Base-by-base conservation (phyloP, 2,113 vertebrate species). In the Lonchura striata region DNA sequence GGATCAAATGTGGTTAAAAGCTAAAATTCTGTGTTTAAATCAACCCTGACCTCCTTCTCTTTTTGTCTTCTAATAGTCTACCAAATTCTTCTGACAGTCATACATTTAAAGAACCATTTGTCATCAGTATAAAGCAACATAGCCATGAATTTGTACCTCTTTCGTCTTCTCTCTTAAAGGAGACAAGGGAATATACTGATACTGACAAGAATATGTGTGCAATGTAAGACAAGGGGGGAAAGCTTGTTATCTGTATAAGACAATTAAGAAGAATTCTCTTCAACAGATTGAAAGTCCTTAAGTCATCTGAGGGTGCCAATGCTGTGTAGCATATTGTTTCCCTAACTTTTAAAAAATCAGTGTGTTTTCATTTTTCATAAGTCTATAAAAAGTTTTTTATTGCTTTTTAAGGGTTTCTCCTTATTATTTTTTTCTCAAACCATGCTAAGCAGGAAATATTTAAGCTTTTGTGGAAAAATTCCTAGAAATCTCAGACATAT, bases 41-140 rank as follows among this genome's bases (percentile, higher is more conserved):
- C 95, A 90, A 96, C 49, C 70, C 31, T 79, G 85, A 90, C 70
- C 44, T 72, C 41, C 28, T 91, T 64, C 27, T 82, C 57, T 60
- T 93, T 88, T 92, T 42, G 66, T 85, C 88, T 94, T 94, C 78
- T 92, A 85, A 88, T 21, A 60, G n/a, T 60, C 63, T 88, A 66
- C 20, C 49, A 88, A 64, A 82, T 87, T 90, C 53, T 91, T 82
- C 35, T 83, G 25, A 47, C 57, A 79, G 37, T 80, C 71, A 60
- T 69, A 57, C 22, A 85, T 80, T 85, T 94, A 82, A 95, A 88
- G 20, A 50, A 90, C 63, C 50, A 72, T 90, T 96, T 76, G 20
- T 92, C 70, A 72, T 57, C 1, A 1, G 41, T 33, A 56, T 30
- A 57, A 84, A 79, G 57, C 60, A 70, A 69, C 39, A 49, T 49